These are phyloP conservation scores for Centrocercus urophasianus DNA, from an alignment of 2,113 vertebrate genomes.

Conservation along the genomic window DNA sequence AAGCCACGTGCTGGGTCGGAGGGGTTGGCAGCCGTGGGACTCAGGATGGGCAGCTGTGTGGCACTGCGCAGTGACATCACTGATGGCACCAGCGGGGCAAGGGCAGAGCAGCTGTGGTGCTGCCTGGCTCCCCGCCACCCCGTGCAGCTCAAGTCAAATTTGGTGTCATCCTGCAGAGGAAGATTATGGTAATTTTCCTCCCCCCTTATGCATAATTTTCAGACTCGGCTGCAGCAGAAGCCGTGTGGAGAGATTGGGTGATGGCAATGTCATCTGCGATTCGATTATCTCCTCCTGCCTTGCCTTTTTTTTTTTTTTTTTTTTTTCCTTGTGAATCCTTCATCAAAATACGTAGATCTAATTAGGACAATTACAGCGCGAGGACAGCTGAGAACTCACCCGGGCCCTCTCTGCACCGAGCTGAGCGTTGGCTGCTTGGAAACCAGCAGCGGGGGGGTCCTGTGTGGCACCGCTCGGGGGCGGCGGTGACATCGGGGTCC, in stretches of 20 bases:
- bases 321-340: conserved; percentile 73
- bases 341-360: conserved; percentile 79
- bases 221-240: conserved; percentile 47
- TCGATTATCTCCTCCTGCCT: conserved; percentile 78
- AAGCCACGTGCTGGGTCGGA: fast-evolving
- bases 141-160: neutral
- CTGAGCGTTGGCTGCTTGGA: neutral
- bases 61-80: fast-evolving
- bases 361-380: conserved; percentile 78
- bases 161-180: conserved; percentile 42
- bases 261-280: conserved; percentile 78
- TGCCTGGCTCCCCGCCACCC: neutral
- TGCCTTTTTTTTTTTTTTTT: neutral
- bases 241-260: conserved; percentile 70
- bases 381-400: conserved; percentile 54
- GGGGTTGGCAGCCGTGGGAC: fast-evolving
- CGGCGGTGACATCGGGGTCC: neutral
- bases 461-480: fast-evolving
- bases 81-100: fast-evolving
- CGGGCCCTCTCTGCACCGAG: neutral
- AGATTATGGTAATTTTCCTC: conserved; percentile 32
- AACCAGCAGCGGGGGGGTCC: neutral
- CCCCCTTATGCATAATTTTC: conserved; percentile 35
- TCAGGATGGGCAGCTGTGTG: fast-evolving
- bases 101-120: neutral